Evolutionary conservation across 2,888 invertebrate species (phyloP).

Genomic region (Xanthorhoe designata): DNA sequence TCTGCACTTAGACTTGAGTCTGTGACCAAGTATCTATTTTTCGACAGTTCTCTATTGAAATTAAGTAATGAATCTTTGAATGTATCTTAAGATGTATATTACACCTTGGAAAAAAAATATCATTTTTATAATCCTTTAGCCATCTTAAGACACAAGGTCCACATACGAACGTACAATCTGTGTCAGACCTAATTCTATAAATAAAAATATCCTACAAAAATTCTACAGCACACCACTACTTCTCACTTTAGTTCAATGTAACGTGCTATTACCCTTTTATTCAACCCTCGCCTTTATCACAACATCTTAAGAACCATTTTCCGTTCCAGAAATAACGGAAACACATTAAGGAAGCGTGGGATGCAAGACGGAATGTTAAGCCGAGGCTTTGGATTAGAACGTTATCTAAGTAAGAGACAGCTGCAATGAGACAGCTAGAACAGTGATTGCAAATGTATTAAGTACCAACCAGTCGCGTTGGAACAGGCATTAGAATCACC

Average conservation of each 20-base stretch:
- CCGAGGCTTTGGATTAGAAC: constrained; percentile 52
- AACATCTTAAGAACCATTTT: constrained; percentile 36
- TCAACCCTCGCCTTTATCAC: constrained; percentile 28
- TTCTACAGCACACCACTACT: constrained; percentile 18
- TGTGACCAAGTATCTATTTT: no score
- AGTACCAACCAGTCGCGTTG: no score
- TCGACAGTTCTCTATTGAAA: no score
- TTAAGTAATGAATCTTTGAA: no score
- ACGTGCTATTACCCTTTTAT: constrained; percentile 15
- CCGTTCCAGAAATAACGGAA: constrained; percentile 40
- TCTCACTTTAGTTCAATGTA: constrained; percentile 36
- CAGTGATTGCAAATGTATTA: no score
- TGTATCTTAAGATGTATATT: no score
- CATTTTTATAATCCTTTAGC: no score
- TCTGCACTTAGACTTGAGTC: no score
- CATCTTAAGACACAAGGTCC: no score
- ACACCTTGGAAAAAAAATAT: no score
- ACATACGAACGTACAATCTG: no score
- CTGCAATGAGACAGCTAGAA: constrained; percentile 22
- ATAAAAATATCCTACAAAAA: not conserved
- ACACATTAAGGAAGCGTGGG: constrained; percentile 50
- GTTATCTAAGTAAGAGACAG: constrained; percentile 41
- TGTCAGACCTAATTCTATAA: not conserved
- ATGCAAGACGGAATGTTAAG: constrained; percentile 53
- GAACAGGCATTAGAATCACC: no score